Base-by-base conservation (phyloP, 2,888 invertebrate species). In the Cheiracanthium punctorium region DNA sequence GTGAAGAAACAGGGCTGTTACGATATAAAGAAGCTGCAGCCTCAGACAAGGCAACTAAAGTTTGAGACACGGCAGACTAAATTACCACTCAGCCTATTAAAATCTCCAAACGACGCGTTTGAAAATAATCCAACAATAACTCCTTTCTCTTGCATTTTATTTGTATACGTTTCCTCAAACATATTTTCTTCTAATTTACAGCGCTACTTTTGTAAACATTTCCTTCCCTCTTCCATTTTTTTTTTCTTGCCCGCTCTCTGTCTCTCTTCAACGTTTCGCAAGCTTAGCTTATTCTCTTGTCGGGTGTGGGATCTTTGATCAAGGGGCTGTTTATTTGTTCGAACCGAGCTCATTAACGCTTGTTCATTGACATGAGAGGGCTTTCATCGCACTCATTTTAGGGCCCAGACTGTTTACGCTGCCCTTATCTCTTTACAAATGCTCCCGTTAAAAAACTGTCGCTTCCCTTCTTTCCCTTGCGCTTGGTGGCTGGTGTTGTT, bases 271-370 rank as follows among this genome's bases (percentile, higher is more conserved):
- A 33, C 17, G 30, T 69, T 69, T 32, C 20, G 69, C 33, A 69
- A 69, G 33, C 10, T 17, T 4, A 20, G 33, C 58, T 37, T 10
- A 24, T 17, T 32, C 30, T 20, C 33, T 33, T 69, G 80, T 80
- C 80, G 82, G 76, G 14, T 52, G 30, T 72, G 33, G 70, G 72
- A 72, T 76, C 77, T 84, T 79, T 85, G 84, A 85, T 85, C 84
- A 77, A 58, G 58, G 20, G 33, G 67, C 48, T 85, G 84, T 85
- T 85, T 85, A 85, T 85, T 85, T 85, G 79, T 79, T 70, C 82
- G 58, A 70, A 37, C 64, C 71, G 72, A 41, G 52, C 81, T 73
- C 69, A 85, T 85, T 85, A 85, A 79, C 41, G 77, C 58, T 30
- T 73, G 79, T 79, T 73, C 70, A 52, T 73, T 79, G 79, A 41